phyloP scores from a whole-genome alignment of 53 echinoderm and acorn worm species.

The Crossaster papposus region DNA sequence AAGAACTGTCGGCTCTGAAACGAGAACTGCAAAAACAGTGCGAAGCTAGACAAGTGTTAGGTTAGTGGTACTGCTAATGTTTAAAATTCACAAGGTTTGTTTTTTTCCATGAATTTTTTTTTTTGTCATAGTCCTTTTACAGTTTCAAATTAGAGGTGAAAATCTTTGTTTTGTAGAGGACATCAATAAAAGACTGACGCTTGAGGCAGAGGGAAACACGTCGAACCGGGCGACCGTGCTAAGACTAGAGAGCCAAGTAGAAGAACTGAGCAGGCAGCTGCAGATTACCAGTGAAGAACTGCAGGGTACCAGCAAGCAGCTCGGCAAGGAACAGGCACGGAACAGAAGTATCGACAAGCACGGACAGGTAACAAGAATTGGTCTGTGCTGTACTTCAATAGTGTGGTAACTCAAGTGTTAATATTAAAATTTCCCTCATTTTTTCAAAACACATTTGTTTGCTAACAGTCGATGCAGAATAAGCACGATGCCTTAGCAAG shows the following conservation, averaged over 20 bases:
- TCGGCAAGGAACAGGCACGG: conserved; percentile 95
- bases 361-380: conserved; percentile 59
- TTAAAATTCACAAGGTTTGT: no score
- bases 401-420: no score
- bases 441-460: not conserved
- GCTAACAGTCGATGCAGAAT: conserved; percentile 73
- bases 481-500: conserved; percentile 88
- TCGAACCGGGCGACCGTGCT: conserved; percentile 63
- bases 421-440: not conserved
- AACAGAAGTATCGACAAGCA: conserved; percentile 91
- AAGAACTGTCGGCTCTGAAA: conserved; percentile 74
- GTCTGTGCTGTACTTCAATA: not conserved
- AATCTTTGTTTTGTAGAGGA: conserved; percentile 58
- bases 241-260: conserved; percentile 86
- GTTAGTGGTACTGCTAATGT: conserved; percentile 44
- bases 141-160: not conserved
- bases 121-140: not conserved
- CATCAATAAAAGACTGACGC: conserved; percentile 66
- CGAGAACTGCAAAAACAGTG: conserved; percentile 82
- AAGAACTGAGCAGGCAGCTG: conserved; percentile 82
- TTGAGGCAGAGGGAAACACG: conserved; percentile 74
- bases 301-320: conserved; percentile 73
- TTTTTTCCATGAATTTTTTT: not conserved
- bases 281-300: conserved; percentile 68
- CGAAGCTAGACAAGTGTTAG: conserved; percentile 83